A percentile compares a stretch with the other conserved stretches of the same genome.
These are phyloP conservation scores for Drosophila pseudoananassae DNA, from an alignment of 1,140 invertebrate genomes.

Conservation along the genomic window DNA sequence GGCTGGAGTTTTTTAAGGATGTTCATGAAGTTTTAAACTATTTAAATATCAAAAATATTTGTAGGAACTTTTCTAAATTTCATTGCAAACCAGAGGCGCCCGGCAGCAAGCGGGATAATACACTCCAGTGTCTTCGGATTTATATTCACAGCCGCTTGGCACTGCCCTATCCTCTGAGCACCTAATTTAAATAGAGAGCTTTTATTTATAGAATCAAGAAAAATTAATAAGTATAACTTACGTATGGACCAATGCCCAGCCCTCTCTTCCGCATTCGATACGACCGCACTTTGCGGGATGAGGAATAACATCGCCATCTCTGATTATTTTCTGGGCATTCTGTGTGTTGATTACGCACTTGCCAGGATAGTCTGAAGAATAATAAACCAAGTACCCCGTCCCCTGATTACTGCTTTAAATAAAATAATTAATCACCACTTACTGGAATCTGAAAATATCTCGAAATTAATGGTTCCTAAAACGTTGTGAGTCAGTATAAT, in stretches of 20 bases:
- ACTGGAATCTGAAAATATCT: conserved; percentile 30
- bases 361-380: conserved; percentile 29
- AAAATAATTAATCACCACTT: not conserved
- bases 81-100: not conserved
- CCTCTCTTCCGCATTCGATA: conserved; percentile 44
- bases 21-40: too few species aligned
- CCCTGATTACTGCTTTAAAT: not conserved
- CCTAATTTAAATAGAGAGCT: conserved; percentile 3
- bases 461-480: conserved; percentile 21
- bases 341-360: conserved; percentile 29
- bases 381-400: not conserved
- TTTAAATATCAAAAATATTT: too few species aligned
- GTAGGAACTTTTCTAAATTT: not conserved
- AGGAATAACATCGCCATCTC: not conserved
- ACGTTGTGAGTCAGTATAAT: conserved; percentile 13
- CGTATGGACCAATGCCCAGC: conserved; percentile 58
- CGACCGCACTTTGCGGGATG: conserved; percentile 46
- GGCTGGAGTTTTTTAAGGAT: too few species aligned
- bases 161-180: not conserved
- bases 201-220: not conserved
- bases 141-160: conserved; percentile 25
- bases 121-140: not conserved
- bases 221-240: not conserved
- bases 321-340: not conserved
- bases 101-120: not conserved